These are phyloP conservation scores for Morpho deidamia DNA, from an alignment of 2,888 invertebrate species.

Conservation along the genomic window DNA sequence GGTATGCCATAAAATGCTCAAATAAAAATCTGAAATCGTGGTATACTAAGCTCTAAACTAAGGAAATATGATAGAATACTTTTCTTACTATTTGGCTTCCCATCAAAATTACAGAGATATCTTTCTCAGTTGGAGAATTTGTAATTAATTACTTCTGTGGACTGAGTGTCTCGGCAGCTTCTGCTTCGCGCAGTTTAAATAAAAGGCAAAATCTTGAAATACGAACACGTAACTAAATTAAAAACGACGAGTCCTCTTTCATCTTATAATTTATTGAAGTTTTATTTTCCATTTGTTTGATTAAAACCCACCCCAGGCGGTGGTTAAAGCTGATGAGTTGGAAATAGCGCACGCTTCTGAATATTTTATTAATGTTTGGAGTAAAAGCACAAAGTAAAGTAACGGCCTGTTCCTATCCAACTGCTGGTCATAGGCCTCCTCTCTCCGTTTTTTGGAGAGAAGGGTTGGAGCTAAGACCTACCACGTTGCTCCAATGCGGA, in stretches of 20 bases:
- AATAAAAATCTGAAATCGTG: too few species aligned
- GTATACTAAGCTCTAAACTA: too few species aligned
- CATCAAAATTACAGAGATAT: constrained; percentile 13
- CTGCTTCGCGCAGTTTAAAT: constrained; percentile 6
- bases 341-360: too few species aligned
- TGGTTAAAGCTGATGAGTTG: background rate
- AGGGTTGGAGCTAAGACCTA: too few species aligned
- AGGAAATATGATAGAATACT: background rate
- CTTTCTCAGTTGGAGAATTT: constrained; percentile 4
- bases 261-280: constrained; percentile 8
- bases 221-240: constrained; percentile 10
- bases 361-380: too few species aligned
- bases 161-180: background rate
- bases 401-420: too few species aligned
- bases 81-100: background rate
- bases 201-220: constrained; percentile 12
- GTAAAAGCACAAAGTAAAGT: too few species aligned
- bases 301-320: too few species aligned
- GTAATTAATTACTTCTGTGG: constrained; percentile 8
- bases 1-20: too few species aligned
- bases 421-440: too few species aligned
- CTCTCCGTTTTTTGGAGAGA: too few species aligned
- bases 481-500: too few species aligned
- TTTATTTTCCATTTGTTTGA: constrained; percentile 1
- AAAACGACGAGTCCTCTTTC: constrained; percentile 3